Evolutionary conservation across 2,888 invertebrate genomes (phyloP), one percentile per base, ranked within the genome.

Genomic region (Chrysomela aeneicollis): DNA sequence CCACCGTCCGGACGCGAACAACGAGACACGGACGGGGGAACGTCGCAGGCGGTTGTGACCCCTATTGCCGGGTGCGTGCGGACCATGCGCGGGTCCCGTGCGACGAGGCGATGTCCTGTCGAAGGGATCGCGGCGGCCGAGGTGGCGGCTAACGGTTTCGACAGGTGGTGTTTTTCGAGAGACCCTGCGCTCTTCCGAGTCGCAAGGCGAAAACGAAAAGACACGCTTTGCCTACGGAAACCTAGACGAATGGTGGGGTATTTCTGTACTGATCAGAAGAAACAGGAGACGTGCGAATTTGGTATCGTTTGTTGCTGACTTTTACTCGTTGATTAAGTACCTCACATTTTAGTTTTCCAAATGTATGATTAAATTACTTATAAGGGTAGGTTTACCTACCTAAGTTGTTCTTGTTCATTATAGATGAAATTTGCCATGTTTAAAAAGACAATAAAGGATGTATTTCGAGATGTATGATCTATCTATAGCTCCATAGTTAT

Each of bases 121-220:
- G 12, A 17, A 35, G 9, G 17, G 37, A 35, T 30, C 15, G 19
- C 12, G 47, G 22, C 15, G 19, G 37, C 19, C 18, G 42, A 42
- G 42, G 42, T 42, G 42, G 42, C 42, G 15, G 6, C 54, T 64
- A 64, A 64, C 64, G 64, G 64, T 64, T 61, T 57, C 55, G 64
- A 64, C 64, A 64, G 64, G 64, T 64, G 64, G 61, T 64, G 64
- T 46, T 62, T 49, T 32, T 57, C 37, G 32, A 55, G 49, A 57
- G 42, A n/a, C 35, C 30, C 52, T 30, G 59, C 37, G n/a, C n/a
- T n/a, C n/a, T 50, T 51, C 59, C 42, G 17, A 49, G 15, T 22
- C 9, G 18, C 37, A 35, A 50, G 32, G 52, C 12, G 12, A 22
- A 57, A 58, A 57, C 35, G 37, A 51, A 51, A 12, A 26, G 19